Base-by-base conservation (phyloP, 2,888 invertebrate species). In the Polyommatus iphigenia region DNA sequence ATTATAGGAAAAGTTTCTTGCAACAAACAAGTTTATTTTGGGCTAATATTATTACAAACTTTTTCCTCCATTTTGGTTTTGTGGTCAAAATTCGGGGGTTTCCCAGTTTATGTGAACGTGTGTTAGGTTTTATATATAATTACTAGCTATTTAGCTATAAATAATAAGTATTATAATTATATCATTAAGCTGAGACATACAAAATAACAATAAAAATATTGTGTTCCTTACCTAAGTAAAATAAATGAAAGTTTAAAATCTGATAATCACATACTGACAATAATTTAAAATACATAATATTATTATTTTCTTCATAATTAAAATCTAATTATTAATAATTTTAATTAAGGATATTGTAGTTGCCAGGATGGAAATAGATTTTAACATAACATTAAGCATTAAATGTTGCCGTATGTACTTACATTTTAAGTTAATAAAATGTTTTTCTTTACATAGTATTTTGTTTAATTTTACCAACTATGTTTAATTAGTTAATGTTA, bases 341-440 rank as follows among this genome's bases (percentile, higher is more conserved):
- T 29, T 29, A 29, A 18, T 67, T 67, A 10, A 67, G 2, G 29
- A 67, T 15, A 29, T 18, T 32, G 15, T 67, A 67, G 24, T 67
- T 67, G 18, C 1, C 59, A 24, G 20, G 10, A 10, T 24, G 4
- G 13, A 67, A 15, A 67, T 29, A 32, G 6, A 29, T 15, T 29
- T 67, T 67, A 67, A 29, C 24, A 24, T 62, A 20, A 59, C 10
- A 20, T n/a, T 24, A 24, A 20, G 20, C 3, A 62, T 54, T 15
- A 62, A 59, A 62, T 24, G 24, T 24, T 29, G 18, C 29, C 67
- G 20, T 67, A 67, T 67, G 67, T 67, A 67, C 67, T 67, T 67
- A 67, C 2, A 32, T 67, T 29, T 1, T 67, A 18, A 67, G 29
- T 32, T 15, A 67, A 32, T 67, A 29, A 67, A 67, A 67, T 24